Evolutionary conservation across 2,888 invertebrate species (phyloP), one percentile per base, ranked within the genome.

Genomic region (Pseudolycoriella hygida): DNA sequence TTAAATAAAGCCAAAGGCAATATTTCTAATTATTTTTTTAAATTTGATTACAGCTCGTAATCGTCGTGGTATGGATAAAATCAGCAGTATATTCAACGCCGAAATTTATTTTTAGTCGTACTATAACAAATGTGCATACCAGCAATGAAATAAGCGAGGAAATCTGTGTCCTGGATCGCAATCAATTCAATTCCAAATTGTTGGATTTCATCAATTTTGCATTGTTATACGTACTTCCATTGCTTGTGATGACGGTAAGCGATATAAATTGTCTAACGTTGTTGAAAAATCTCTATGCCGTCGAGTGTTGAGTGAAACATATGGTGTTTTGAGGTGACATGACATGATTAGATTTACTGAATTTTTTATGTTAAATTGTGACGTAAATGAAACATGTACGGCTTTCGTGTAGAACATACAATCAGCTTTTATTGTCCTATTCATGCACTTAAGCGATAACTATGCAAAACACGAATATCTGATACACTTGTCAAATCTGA

Each of bases 11-110:
- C n/a, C n/a, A n/a, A n/a, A n/a, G n/a, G n/a, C n/a, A n/a, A n/a
- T n/a, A n/a, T n/a, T n/a, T n/a, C 25, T 25, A 17, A 40, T 12
- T 20, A 20, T 38, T 38, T 31, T 15, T 25, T 17, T 43, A 25
- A 40, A 32, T 32, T 40, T 37, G 30, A 14, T 62, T 66, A 5
- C 68, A 83, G 82, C 59, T 82, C 57, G 82, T 83, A 44, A 83
- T 88, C 53, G 66, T 77, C 17, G 71, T 76, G 2, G 87, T 88
- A 4, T 89, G 89, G 89, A 69, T 85, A 44, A 72, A 81, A 15
- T 83, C 87, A 51, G 85, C 84, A 1, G 68, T 79, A 1, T 87
- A 87, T 67, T 86, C 85, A 50, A 77, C 80, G 2, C 89, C 88
- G 0, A 81, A 85, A 57, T 80, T 89, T 58, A 74, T 86, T 52